Evolutionary conservation across 2,888 invertebrate species (phyloP).

Genomic region (Sipha maydis): DNA sequence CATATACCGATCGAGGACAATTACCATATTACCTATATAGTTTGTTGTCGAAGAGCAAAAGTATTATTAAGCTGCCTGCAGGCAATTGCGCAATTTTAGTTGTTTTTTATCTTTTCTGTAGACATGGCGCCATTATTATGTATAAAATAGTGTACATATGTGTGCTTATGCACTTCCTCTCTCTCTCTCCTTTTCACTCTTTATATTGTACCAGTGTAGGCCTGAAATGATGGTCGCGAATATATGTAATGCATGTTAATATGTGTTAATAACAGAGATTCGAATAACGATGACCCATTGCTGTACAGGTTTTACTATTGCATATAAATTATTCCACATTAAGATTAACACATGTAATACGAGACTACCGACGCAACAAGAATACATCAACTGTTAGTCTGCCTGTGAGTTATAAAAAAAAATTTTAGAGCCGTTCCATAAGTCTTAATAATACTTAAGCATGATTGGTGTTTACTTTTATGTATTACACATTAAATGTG

Average conservation of each 20-base stretch:
- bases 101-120: slow-evolving; percentile 41
- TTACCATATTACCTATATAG: slow-evolving; percentile 2
- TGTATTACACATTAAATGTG: not conserved
- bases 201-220: not conserved
- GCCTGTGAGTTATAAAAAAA: not conserved
- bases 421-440: not conserved
- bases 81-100: slow-evolving; percentile 41
- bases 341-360: not conserved
- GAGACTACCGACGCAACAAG: not conserved
- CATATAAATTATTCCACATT: not conserved
- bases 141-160: not conserved
- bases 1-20: not conserved
- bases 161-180: not conserved
- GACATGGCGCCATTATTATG: slow-evolving; percentile 52
- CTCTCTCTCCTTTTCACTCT: not conserved
- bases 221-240: not conserved
- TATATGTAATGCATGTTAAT: not conserved
- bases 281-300: not conserved
- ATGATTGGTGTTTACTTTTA: not conserved
- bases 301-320: not conserved
- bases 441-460: not conserved
- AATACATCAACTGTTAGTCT: not conserved
- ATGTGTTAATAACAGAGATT: not conserved
- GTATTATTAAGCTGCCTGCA: slow-evolving; percentile 34
- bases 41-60: slow-evolving; percentile 35